Percentiles rank a stretch among this genome's conserved stretches.
phyloP scores from a whole-genome alignment of 2,888 invertebrate species.

The Cataglyphis cursor region DNA sequence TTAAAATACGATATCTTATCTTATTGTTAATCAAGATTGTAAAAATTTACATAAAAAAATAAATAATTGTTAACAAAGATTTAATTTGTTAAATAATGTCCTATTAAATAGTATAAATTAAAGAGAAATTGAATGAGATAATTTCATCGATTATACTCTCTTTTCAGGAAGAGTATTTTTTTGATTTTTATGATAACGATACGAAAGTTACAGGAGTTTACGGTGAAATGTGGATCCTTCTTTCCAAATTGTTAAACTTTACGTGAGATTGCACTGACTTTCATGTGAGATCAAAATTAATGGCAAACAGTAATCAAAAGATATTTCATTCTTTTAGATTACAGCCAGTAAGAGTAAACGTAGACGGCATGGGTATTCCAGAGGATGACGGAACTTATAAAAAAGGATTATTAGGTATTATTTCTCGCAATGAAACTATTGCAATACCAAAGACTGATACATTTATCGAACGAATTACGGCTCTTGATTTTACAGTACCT shows the following conservation, averaged over 20 bases:
- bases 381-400: not conserved
- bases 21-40: not conserved
- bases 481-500: conserved; percentile 56
- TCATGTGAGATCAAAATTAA: not conserved
- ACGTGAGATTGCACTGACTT: conserved; percentile 65
- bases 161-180: conserved; percentile 52
- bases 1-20: not conserved
- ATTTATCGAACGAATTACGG: not conserved
- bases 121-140: not conserved
- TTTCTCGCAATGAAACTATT: conserved; percentile 55
- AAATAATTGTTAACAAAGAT: not conserved
- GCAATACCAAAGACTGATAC: conserved; percentile 48
- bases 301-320: not conserved
- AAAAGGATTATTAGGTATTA: conserved; percentile 47
- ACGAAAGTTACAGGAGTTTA: conserved; percentile 61
- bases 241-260: conserved; percentile 70
- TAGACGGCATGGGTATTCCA: not conserved
- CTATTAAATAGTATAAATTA: not conserved
- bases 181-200: conserved; percentile 53
- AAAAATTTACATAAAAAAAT: not conserved
- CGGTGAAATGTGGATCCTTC: conserved; percentile 71
- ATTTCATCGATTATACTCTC: not conserved
- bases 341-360: conserved; percentile 25
- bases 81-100: not conserved
- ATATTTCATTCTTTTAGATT: conserved; percentile 52